Conservation (phyloP, 2,888 invertebrate species). For the Patella caerulea region DNA sequence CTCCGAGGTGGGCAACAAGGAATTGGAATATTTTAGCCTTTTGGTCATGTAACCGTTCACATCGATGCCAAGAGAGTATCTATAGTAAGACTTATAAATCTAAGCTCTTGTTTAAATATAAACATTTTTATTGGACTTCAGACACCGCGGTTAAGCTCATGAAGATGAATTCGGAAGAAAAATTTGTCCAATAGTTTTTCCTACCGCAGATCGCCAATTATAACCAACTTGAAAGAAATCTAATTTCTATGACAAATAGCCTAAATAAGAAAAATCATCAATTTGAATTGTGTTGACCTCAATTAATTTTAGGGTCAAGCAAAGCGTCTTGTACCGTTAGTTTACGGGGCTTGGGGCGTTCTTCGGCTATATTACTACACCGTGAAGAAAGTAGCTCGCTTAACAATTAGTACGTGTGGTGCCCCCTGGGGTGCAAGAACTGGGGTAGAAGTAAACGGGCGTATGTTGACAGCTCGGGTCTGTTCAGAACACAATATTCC, state of each 20-base stretch:
- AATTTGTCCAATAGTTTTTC: background rate
- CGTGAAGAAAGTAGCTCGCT: slow-evolving; percentile 1
- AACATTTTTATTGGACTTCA: no score
- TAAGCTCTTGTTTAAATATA: no score
- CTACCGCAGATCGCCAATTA: background rate
- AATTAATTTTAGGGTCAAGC: background rate
- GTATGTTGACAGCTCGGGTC: slow-evolving; percentile 12
- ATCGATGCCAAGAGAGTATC: no score
- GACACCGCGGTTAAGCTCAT: no score
- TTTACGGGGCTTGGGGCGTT: background rate
- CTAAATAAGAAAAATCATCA: slow-evolving; percentile 7
- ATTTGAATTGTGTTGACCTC: slow-evolving; percentile 10
- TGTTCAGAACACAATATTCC: background rate
- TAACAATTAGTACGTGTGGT: slow-evolving; percentile 1
- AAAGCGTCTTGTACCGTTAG: slow-evolving; percentile 7
- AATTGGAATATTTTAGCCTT: no score
- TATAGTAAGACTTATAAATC: no score
- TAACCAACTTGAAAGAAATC: no score
- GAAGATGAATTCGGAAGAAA: background rate
- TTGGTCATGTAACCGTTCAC: no score
- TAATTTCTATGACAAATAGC: no score
- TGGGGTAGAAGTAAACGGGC: slow-evolving; percentile 5
- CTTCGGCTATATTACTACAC: slow-evolving; percentile 4
- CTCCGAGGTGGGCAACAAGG: no score
- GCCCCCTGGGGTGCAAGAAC: background rate